phyloP scores from a whole-genome alignment of 2,888 invertebrate species.

The Rambutsinella grinnellia region DNA sequence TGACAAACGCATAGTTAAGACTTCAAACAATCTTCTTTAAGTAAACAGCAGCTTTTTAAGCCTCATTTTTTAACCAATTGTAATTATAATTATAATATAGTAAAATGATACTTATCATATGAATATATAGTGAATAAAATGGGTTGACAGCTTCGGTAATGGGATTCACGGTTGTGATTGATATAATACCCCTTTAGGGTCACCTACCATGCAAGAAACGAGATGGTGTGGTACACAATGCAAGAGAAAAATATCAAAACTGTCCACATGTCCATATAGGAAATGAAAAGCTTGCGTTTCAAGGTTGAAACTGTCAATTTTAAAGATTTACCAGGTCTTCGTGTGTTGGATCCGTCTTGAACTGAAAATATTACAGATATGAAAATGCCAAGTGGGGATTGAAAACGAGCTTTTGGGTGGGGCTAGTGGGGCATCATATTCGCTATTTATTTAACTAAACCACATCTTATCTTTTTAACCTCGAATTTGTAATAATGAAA shows the following conservation, averaged over 20 bases:
- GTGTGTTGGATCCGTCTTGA: no score
- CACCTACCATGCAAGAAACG: constrained; percentile 7
- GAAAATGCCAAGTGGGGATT: not conserved
- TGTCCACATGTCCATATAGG: not conserved
- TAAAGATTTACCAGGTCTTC: constrained; percentile 37
- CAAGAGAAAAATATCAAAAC: not conserved
- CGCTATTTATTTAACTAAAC: not conserved
- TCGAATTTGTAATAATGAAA: not conserved
- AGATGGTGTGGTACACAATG: not conserved
- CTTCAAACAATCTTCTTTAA: not conserved
- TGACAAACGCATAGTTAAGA: not conserved
- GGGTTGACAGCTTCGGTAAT: constrained; percentile 37
- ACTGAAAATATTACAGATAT: no score
- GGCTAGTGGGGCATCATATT: constrained; percentile 3
- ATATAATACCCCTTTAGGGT: constrained; percentile 38
- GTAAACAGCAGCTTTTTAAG: no score
- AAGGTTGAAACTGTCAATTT: constrained; percentile 43
- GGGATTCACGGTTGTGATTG: constrained; percentile 40
- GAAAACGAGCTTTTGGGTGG: no score
- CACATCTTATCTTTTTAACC: not conserved
- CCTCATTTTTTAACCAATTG: not conserved
- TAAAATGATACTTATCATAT: not conserved
- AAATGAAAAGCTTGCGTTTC: not conserved
- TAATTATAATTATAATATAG: not conserved
- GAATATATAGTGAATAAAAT: constrained; percentile 6